These are phyloP conservation scores for Philopedon plagiatum DNA, from an alignment of 2,888 invertebrate species.

Conservation along the genomic window DNA sequence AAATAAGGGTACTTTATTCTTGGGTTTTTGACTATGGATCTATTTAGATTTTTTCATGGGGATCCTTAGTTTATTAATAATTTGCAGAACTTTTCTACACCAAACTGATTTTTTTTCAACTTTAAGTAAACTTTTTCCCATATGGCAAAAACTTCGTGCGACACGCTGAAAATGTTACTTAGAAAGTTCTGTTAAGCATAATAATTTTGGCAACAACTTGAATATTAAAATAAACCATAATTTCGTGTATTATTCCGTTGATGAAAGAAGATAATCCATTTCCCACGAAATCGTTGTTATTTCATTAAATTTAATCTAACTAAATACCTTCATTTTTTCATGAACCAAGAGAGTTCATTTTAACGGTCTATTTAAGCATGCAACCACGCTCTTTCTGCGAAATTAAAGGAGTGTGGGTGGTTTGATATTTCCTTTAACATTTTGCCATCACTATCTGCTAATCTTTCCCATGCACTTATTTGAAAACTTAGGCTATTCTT, in stretches of 20 bases:
- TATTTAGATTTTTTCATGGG: no score
- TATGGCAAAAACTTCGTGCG: background rate
- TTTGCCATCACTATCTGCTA: constrained; percentile 32
- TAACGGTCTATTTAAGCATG: constrained; percentile 27
- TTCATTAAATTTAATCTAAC: constrained; percentile 7
- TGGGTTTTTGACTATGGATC: no score
- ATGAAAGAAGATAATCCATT: background rate
- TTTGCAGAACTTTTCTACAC: no score
- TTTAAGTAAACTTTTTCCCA: no score
- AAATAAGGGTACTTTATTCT: no score
- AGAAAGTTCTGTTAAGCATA: no score
- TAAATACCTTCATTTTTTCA: constrained; percentile 33
- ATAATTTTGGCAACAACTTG: background rate
- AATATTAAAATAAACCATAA: background rate
- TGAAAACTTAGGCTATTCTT: constrained; percentile 29
- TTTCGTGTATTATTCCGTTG: background rate
- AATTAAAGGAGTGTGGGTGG: constrained; percentile 36
- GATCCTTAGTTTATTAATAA: no score
- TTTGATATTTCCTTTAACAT: constrained; percentile 32
- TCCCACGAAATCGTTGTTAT: constrained; percentile 28
- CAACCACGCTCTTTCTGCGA: constrained; percentile 26
- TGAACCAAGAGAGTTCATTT: constrained; percentile 23
- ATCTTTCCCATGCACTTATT: constrained; percentile 43
- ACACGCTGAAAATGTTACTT: no score
- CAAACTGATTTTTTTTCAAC: no score